These are phyloP conservation scores for Zelleria hepariella DNA, from an alignment of 2,888 invertebrate genomes.

Conservation along the genomic window DNA sequence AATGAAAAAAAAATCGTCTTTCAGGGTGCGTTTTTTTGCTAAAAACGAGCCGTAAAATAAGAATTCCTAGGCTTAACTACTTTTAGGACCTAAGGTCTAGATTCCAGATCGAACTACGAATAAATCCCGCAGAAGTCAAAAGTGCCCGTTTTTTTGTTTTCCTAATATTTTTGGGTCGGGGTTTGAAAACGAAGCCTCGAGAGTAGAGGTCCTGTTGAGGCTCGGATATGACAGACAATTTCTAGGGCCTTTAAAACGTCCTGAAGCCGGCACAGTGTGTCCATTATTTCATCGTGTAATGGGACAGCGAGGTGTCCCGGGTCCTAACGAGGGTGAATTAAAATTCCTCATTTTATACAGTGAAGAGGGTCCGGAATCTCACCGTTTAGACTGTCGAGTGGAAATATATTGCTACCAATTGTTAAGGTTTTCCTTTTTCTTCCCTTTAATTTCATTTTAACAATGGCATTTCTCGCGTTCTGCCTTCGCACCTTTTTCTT, in stretches of 20 bases:
- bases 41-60: no score
- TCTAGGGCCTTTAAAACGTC: neutral
- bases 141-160: no score
- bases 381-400: neutral
- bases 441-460: neutral
- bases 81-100: no score
- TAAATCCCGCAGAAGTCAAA: no score
- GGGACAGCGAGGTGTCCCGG: conserved; percentile 15
- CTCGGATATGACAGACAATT: neutral
- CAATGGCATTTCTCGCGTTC: neutral
- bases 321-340: conserved; percentile 57
- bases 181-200: no score
- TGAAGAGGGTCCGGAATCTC: conserved; percentile 5
- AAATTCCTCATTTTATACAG: conserved; percentile 36
- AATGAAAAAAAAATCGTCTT: no score
- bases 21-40: no score
- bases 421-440: neutral
- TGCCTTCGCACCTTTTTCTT: neutral
- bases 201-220: no score
- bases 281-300: neutral
- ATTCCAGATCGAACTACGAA: no score
- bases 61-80: no score
- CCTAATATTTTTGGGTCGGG: no score
- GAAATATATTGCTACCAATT: neutral
- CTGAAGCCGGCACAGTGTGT: neutral